Percentiles rank a stretch among this genome's conserved stretches.
Evolutionary conservation across 1,140 invertebrate species (phyloP).

Genomic region (Drosophila chauvacae): DNA sequence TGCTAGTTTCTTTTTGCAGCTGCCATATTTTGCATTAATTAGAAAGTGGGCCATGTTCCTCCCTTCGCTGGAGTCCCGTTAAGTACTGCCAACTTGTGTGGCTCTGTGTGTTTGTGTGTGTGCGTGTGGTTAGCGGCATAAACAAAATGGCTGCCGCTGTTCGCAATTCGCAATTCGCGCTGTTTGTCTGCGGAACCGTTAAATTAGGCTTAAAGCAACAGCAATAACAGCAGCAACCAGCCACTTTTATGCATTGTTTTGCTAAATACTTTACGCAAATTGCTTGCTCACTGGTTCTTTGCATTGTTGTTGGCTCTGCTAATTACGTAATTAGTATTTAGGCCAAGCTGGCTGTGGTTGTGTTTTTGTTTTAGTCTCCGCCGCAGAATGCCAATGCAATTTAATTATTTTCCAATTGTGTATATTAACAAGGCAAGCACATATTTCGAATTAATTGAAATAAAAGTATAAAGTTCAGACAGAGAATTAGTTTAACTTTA

Average conservation of each 20-base stretch:
- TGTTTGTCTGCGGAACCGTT: constrained; percentile 68
- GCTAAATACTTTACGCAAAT: constrained; percentile 70
- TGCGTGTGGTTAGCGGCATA: constrained; percentile 52
- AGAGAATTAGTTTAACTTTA: no score
- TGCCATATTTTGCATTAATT: constrained; percentile 75
- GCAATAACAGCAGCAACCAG: constrained; percentile 27
- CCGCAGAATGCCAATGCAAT: constrained; percentile 11
- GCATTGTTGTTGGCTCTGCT: constrained; percentile 48
- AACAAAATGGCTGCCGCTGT: constrained; percentile 71
- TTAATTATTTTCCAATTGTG: constrained; percentile 11
- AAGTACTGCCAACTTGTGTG: constrained; percentile 30
- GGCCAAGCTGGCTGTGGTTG: constrained; percentile 16
- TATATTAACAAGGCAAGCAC: not conserved
- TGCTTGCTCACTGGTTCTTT: constrained; percentile 15
- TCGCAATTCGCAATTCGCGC: constrained; percentile 40
- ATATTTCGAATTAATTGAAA: constrained; percentile 1
- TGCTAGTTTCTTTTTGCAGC: constrained; percentile 56
- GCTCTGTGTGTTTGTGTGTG: constrained; percentile 35
- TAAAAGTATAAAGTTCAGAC: not conserved
- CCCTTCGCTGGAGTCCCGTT: constrained; percentile 14
- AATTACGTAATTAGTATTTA: constrained; percentile 67
- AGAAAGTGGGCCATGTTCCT: constrained; percentile 64
- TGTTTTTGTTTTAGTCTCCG: constrained; percentile 8
- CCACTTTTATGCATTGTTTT: constrained; percentile 59
- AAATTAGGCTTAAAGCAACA: constrained; percentile 76